Base-by-base conservation (phyloP, 2,113 vertebrate species). In the Odocoileus virginianus region DNA sequence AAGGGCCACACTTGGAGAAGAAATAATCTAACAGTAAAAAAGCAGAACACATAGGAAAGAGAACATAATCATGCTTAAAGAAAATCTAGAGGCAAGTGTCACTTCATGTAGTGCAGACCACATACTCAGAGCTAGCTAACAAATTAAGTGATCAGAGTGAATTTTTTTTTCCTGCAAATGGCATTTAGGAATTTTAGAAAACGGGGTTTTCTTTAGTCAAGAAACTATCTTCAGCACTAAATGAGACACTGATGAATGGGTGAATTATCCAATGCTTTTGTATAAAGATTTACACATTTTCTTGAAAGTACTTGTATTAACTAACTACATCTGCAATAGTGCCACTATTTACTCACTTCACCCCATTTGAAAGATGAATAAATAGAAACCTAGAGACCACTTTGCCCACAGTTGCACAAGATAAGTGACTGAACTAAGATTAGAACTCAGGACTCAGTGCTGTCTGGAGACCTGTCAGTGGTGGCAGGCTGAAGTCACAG, bases 251-350 rank as follows among this genome's bases (percentile, higher is more conserved):
- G 19, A 84, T 95, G 86, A 87, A 54, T 92, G 25, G 87, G 21
- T 81, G 25, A 97, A 6, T 93, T 95, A 83, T 60, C 36, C 2
- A 16, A 84, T 60, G n/a, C 2, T 92, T 96, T 88, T 78, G 30
- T 78, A 54, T 85, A 47, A 95, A 92, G 52, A 64, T 64, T 85
- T 87, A 81, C 27, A 78, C 17, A 58, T 91, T 89, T 91, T 94
- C 57, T 95, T 92, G 67, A 90, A 97, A 94, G 13, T 17, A 55
- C 10, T 94, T 79, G 12, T 81, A 74, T 95, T 92, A 94, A 87
- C 36, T 96, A 71, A 55, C 7, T 87, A 54, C 6, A 60, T 89
- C 28, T 6, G 85, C 61, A 87, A 14, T 74, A 91, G 52, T 36
- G 79, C n/a, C 36, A 95, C 61, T 87, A 6, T 71, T 58, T 88